Conservation (phyloP, 2,888 invertebrate species). For the Acanthosepion pharaonis region DNA sequence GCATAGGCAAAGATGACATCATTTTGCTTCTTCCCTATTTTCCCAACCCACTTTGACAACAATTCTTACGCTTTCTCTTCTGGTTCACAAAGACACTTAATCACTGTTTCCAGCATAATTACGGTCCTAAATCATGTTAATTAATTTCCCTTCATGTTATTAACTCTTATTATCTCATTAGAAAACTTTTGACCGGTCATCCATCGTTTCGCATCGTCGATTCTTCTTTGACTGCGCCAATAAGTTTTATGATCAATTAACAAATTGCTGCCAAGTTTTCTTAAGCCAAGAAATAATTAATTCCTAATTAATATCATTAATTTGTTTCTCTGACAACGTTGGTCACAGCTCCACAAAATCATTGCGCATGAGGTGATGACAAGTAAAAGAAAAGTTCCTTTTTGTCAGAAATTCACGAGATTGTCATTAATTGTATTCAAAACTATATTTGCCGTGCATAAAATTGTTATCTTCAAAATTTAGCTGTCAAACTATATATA, state of each 20-base stretch:
- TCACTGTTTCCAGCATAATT: not conserved
- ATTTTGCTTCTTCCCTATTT: not conserved
- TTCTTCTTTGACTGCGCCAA: not conserved
- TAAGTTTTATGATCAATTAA: constrained; percentile 16
- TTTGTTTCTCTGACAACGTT: not conserved
- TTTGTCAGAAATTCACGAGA: not conserved
- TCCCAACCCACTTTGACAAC: not conserved
- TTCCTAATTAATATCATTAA: not conserved
- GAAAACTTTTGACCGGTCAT: not conserved
- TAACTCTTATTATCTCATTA: not conserved
- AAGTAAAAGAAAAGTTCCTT: not conserved
- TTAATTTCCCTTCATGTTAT: not conserved
- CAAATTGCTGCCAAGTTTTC: not conserved
- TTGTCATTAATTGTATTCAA: not conserved
- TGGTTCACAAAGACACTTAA: not conserved
- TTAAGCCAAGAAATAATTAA: not conserved
- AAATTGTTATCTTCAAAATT: too few relatives aligned
- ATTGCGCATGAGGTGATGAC: not conserved
- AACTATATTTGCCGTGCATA: too few relatives aligned
- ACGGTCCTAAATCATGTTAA: not conserved
- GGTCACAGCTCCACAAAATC: not conserved
- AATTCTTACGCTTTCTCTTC: not conserved
- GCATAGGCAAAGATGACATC: too few relatives aligned
- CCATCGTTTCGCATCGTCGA: not conserved
- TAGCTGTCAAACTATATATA: too few relatives aligned